These are phyloP conservation scores for Lasioglossum baleicum DNA, from an alignment of 1,140 invertebrate genomes.

Conservation along the genomic window DNA sequence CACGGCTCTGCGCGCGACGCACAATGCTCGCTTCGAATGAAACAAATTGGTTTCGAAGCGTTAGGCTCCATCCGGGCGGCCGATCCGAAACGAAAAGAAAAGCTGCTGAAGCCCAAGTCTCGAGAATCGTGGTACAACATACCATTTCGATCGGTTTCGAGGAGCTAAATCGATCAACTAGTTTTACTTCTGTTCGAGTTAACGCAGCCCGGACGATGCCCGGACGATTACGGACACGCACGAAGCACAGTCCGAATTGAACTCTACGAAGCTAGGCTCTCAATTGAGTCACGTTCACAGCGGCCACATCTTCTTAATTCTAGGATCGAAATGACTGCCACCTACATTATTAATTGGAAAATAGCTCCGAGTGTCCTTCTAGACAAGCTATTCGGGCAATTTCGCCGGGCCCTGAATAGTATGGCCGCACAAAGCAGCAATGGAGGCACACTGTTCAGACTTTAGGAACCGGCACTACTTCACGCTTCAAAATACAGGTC, in stretches of 20 bases:
- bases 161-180: too few relatives aligned
- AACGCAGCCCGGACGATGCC: neutral
- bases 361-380: slow-evolving; percentile 33
- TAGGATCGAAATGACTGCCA: slow-evolving; percentile 38
- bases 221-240: neutral
- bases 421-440: slow-evolving; percentile 17
- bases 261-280: neutral
- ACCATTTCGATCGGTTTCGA: too few relatives aligned
- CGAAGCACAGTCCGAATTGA: neutral
- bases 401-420: slow-evolving; percentile 33
- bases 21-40: too few relatives aligned
- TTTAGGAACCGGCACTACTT: neutral
- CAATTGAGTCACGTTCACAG: slow-evolving; percentile 16
- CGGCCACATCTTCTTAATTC: slow-evolving; percentile 25
- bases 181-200: neutral
- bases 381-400: slow-evolving; percentile 35
- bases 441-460: slow-evolving; percentile 1
- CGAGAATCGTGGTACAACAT: too few relatives aligned
- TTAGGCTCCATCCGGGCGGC: too few relatives aligned
- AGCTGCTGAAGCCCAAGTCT: too few relatives aligned
- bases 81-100: too few relatives aligned
- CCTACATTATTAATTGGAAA: slow-evolving; percentile 48
- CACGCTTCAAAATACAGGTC: neutral
- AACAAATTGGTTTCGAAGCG: too few relatives aligned
- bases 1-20: slow-evolving; percentile 7